Conservation (phyloP, 1,140 invertebrate genomes). For the Sitobion miscanthi region DNA sequence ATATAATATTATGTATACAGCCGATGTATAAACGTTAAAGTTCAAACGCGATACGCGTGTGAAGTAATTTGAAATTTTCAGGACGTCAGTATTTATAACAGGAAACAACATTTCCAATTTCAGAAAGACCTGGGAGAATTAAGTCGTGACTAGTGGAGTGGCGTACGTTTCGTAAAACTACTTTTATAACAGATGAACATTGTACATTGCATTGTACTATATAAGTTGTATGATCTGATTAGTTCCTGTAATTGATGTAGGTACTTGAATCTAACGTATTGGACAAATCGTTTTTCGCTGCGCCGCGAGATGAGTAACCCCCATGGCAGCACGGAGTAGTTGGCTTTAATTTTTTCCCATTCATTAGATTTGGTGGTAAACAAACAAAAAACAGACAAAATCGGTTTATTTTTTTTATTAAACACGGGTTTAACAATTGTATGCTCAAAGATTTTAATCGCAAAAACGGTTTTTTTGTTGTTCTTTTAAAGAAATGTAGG, state of each 20-base stretch:
- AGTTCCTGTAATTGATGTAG: background rate
- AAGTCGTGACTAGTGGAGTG: background rate
- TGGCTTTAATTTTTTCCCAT: background rate
- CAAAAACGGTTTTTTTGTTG: background rate
- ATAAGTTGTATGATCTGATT: background rate
- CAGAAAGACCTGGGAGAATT: background rate
- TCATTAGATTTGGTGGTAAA: background rate
- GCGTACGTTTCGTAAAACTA: background rate
- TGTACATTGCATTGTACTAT: background rate
- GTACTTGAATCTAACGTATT: background rate
- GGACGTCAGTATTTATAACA: background rate
- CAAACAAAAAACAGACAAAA: background rate
- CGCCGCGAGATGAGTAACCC: too few relatives aligned
- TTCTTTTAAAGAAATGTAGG: background rate
- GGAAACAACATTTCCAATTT: background rate
- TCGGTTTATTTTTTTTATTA: background rate
- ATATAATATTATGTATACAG: background rate
- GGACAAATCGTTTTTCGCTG: background rate
- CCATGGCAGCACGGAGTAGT: background rate
- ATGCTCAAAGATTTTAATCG: background rate
- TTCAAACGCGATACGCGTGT: background rate
- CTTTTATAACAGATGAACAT: background rate
- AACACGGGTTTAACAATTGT: background rate
- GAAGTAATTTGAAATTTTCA: slow-evolving; percentile 15
- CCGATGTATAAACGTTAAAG: background rate